These are phyloP conservation scores for Meiosimyza decipiens DNA, from an alignment of 2,888 invertebrate species.

Conservation along the genomic window DNA sequence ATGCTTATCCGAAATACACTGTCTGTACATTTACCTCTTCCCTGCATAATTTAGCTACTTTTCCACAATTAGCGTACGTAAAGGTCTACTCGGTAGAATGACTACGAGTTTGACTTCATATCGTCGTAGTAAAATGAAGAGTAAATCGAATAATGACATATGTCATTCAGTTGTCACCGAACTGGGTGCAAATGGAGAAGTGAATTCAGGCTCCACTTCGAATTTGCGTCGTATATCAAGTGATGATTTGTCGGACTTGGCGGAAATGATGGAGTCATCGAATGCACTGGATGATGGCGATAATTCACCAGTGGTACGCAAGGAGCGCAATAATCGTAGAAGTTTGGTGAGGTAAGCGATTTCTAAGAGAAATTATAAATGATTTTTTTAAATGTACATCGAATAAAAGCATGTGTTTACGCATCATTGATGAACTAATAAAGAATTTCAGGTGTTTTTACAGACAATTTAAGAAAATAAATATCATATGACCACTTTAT, in stretches of 20 bases:
- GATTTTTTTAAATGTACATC: too few relatives aligned
- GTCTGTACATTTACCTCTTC: background rate
- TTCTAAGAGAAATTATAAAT: background rate
- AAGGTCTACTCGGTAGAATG: slow-evolving; percentile 65
- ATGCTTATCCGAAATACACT: too few relatives aligned
- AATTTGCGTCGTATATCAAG: slow-evolving; percentile 47
- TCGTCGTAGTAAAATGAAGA: slow-evolving; percentile 64
- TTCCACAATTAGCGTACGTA: slow-evolving; percentile 65
- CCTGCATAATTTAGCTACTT: slow-evolving; percentile 58
- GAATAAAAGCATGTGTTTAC: too few relatives aligned
- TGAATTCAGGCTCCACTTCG: slow-evolving; percentile 27
- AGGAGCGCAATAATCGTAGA: slow-evolving; percentile 65
- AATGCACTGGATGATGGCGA: slow-evolving; percentile 44
- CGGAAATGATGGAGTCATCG: slow-evolving; percentile 54
- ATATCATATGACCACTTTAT: too few relatives aligned
- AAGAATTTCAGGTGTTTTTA: too few relatives aligned
- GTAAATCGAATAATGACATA: slow-evolving; percentile 63
- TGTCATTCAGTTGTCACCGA: slow-evolving; percentile 54
- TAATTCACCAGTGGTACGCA: slow-evolving; percentile 54
- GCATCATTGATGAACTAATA: too few relatives aligned
- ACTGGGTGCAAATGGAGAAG: slow-evolving; percentile 25
- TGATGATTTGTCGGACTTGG: slow-evolving; percentile 52
- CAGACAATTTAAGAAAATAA: too few relatives aligned
- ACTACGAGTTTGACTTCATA: slow-evolving; percentile 65
- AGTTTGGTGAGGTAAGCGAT: slow-evolving; percentile 63